Conservation (phyloP, 92 coral and sea anemone species). For the Hydrozoanthus gracilis region DNA sequence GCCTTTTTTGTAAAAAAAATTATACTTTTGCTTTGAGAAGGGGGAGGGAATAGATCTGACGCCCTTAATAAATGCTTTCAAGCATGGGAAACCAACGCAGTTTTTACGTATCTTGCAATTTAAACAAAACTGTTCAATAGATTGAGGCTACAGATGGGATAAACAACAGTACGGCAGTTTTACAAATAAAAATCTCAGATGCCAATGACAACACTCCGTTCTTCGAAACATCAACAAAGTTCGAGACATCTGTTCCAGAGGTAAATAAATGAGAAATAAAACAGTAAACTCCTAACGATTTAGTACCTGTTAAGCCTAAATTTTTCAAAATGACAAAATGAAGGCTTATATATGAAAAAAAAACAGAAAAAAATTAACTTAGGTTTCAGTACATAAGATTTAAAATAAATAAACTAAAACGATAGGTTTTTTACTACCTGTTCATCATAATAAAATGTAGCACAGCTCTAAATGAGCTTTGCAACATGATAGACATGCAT, state of each 20-base stretch:
- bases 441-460: too few relatives aligned
- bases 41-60: too few relatives aligned
- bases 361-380: background rate
- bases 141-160: slow-evolving; percentile 65
- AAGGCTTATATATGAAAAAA: background rate
- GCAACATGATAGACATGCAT: too few relatives aligned
- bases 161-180: slow-evolving; percentile 42
- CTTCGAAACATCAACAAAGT: slow-evolving; percentile 47
- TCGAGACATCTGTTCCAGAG: slow-evolving; percentile 52
- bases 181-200: slow-evolving; percentile 63
- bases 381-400: too few relatives aligned
- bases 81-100: too few relatives aligned
- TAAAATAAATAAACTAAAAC: too few relatives aligned
- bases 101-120: background rate
- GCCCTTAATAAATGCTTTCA: too few relatives aligned
- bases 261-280: background rate
- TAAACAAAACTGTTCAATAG: slow-evolving; percentile 5
- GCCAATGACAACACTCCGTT: slow-evolving; percentile 73
- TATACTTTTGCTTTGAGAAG: too few relatives aligned
- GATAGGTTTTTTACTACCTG: too few relatives aligned
- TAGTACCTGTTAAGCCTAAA: background rate
- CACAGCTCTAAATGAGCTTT: too few relatives aligned
- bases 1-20: too few relatives aligned
- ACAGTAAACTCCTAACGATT: background rate
- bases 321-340: background rate